Evolutionary conservation across 37 sponge, comb jelly and placozoan genomes (phyloP).

Genomic region (Halichondria panicea): DNA sequence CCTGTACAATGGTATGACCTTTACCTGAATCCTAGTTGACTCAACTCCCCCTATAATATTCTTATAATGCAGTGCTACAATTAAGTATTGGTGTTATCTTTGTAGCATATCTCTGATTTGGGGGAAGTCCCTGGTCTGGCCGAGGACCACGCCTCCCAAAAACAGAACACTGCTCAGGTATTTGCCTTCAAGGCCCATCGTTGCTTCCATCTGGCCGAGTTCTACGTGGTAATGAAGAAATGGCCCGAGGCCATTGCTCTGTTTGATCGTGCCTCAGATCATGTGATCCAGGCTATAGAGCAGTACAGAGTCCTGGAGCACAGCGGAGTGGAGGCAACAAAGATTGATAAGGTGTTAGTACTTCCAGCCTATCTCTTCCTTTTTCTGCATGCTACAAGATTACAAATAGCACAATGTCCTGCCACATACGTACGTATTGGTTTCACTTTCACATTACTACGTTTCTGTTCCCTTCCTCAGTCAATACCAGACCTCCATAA

Average conservation of each 20-base stretch:
- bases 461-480: not conserved
- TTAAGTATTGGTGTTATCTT: too few relatives aligned
- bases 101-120: conserved; percentile 39
- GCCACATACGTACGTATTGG: not conserved
- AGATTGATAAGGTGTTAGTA: conserved; percentile 20
- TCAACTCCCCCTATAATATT: too few relatives aligned
- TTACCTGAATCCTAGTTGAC: too few relatives aligned
- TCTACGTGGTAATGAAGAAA: conserved; percentile 65
- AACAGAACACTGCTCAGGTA: conserved; percentile 60
- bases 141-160: conserved; percentile 36
- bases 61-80: too few relatives aligned
- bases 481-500: conserved; percentile 43
- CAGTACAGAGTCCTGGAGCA: conserved; percentile 57
- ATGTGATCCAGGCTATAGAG: conserved; percentile 61
- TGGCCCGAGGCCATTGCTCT: conserved; percentile 90
- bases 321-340: conserved; percentile 4
- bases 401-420: not conserved
- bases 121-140: conserved; percentile 29
- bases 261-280: conserved; percentile 71
- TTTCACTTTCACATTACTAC: not conserved
- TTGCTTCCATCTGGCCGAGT: conserved; percentile 89
- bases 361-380: too few relatives aligned
- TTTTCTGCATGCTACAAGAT: not conserved
- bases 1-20: too few relatives aligned
- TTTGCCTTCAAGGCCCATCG: conserved; percentile 84